A percentile compares a stretch with the other conserved stretches of the same genome.
Evolutionary conservation across 2,797 vertebrate genomes (phyloP).

Genomic region (Takifugu ocellatus): DNA sequence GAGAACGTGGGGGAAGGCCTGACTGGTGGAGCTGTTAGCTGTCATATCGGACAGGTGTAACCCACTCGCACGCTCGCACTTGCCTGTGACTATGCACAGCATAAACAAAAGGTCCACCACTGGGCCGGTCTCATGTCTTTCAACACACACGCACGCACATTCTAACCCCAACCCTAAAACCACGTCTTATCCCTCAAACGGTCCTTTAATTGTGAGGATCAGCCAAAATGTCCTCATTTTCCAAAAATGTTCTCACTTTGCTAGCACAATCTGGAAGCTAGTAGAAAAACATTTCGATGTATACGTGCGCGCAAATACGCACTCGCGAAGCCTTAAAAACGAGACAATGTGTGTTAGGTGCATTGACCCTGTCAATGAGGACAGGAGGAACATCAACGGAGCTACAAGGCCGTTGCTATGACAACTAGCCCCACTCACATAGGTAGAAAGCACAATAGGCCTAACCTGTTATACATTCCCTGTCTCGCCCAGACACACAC

Average conservation of each 20-base stretch:
- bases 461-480: constrained; percentile 69
- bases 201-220: no score
- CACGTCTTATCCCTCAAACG: no score
- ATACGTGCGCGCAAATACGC: constrained; percentile 25
- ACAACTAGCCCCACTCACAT: constrained; percentile 73
- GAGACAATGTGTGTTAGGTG: constrained; percentile 66
- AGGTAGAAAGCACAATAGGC: constrained; percentile 75
- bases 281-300: constrained; percentile 21
- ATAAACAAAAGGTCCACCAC: constrained; percentile 64
- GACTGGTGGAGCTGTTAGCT: constrained; percentile 72
- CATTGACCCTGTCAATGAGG: constrained; percentile 75
- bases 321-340: constrained; percentile 42
- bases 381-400: constrained; percentile 74
- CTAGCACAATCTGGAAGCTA: no score
- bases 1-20: constrained; percentile 66
- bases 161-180: no score
- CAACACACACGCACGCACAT: constrained; percentile 23
- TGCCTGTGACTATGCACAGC: constrained; percentile 51
- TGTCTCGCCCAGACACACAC: constrained; percentile 34
- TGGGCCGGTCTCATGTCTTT: neutral
- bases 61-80: constrained; percentile 29
- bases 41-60: constrained; percentile 2
- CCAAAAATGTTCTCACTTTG: no score
- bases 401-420: constrained; percentile 78
- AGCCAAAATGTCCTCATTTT: no score